Conservation (phyloP, 2,888 invertebrate species). For the Erebia aethiops region DNA sequence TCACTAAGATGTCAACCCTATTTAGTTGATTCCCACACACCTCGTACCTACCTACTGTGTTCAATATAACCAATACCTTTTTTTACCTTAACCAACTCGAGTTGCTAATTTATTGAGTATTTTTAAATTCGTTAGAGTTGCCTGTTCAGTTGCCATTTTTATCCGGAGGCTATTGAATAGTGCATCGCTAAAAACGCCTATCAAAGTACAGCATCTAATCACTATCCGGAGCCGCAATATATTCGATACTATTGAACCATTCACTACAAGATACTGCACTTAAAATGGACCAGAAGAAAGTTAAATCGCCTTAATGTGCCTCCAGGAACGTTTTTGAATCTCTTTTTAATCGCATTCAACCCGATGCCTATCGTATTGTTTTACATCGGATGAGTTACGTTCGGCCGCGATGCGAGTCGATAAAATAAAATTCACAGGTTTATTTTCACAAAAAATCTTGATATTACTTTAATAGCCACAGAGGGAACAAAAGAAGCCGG, state of each 20-base stretch:
- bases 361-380: constrained; percentile 76
- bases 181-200: constrained; percentile 37
- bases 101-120: constrained; percentile 11
- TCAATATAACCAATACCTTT: constrained; percentile 8
- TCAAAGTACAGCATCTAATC: constrained; percentile 34
- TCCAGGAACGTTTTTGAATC: constrained; percentile 59
- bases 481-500: constrained; percentile 60
- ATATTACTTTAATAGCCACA: constrained; percentile 76
- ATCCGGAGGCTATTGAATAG: constrained; percentile 25
- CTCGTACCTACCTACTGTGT: too few species aligned
- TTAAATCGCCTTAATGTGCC: constrained; percentile 61
- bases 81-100: not conserved
- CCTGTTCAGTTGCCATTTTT: constrained; percentile 17
- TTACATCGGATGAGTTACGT: constrained; percentile 72
- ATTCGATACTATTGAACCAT: constrained; percentile 51
- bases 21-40: not conserved
- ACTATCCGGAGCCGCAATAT: constrained; percentile 37
- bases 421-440: constrained; percentile 71
- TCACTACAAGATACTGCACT: constrained; percentile 72
- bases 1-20: not conserved
- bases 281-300: constrained; percentile 63
- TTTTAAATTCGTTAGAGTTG: constrained; percentile 15
- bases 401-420: constrained; percentile 61
- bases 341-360: constrained; percentile 66
- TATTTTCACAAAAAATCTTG: constrained; percentile 60